These are phyloP conservation scores for Hydrophis major DNA, from an alignment of 2,797 vertebrate genomes.

Conservation along the genomic window DNA sequence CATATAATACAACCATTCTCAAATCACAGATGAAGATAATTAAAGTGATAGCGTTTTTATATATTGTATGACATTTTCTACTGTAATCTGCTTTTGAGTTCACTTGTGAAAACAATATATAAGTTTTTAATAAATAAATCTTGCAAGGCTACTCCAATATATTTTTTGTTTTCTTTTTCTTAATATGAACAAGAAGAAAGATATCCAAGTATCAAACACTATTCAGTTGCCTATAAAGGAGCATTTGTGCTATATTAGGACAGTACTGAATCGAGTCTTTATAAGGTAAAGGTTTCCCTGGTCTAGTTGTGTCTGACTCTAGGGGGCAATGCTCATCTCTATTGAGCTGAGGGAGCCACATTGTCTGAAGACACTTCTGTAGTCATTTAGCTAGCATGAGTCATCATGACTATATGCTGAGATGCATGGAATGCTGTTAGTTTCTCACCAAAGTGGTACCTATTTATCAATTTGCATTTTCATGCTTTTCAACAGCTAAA, in stretches of 20 bases:
- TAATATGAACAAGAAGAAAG: neutral
- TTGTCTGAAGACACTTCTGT: neutral
- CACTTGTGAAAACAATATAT: neutral
- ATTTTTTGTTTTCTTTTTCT: neutral
- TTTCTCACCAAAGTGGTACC: neutral
- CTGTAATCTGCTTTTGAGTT: neutral
- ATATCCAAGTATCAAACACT: neutral
- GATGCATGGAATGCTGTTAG: neutral
- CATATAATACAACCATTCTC: constrained; percentile 33
- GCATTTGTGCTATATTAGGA: neutral
- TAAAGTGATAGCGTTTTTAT: neutral
- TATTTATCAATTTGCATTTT: neutral
- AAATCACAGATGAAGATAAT: neutral
- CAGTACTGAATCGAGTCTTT: neutral
- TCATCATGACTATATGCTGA: neutral
- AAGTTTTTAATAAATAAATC: neutral
- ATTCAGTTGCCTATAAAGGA: neutral
- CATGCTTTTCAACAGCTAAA: neutral
- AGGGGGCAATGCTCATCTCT: neutral
- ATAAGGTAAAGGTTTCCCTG: neutral
- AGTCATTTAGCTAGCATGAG: neutral
- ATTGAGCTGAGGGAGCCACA: neutral
- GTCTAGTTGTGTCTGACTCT: neutral
- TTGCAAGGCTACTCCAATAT: constrained; percentile 26
- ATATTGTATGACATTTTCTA: neutral